These are phyloP conservation scores for Thecocarcelia acutangulata DNA, from an alignment of 2,888 invertebrate genomes.

Conservation along the genomic window DNA sequence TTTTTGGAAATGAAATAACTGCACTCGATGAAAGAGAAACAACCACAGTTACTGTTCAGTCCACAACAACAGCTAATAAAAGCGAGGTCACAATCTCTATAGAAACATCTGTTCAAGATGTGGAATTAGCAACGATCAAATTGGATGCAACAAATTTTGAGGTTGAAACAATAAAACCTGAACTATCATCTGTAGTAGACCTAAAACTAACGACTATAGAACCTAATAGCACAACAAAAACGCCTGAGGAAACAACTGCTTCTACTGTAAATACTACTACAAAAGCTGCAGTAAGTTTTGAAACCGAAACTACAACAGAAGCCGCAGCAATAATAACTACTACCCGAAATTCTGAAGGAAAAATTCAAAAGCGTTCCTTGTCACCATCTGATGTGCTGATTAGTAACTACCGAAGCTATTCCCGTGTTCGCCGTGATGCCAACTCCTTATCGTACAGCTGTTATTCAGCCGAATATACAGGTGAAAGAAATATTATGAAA, in stretches of 20 bases:
- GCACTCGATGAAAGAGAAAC: too few species aligned
- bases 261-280: background rate
- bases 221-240: background rate
- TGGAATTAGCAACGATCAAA: too few species aligned
- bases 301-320: slow-evolving; percentile 12
- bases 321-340: slow-evolving; percentile 12
- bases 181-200: too few species aligned
- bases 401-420: slow-evolving; percentile 72
- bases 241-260: background rate
- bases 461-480: slow-evolving; percentile 71
- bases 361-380: slow-evolving; percentile 11
- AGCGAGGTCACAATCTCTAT: slow-evolving; percentile 20
- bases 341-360: background rate
- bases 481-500: slow-evolving; percentile 31
- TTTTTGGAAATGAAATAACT: too few species aligned
- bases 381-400: slow-evolving; percentile 69
- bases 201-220: background rate
- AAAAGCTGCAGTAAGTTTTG: too few species aligned
- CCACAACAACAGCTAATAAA: background rate
- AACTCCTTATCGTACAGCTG: slow-evolving; percentile 68
- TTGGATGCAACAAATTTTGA: background rate
- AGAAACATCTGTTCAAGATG: too few species aligned
- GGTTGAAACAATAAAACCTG: background rate
- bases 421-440: slow-evolving; percentile 60
- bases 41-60: too few species aligned